phyloP scores from a whole-genome alignment of 2,797 vertebrate species.

The Harpagifer antarcticus region DNA sequence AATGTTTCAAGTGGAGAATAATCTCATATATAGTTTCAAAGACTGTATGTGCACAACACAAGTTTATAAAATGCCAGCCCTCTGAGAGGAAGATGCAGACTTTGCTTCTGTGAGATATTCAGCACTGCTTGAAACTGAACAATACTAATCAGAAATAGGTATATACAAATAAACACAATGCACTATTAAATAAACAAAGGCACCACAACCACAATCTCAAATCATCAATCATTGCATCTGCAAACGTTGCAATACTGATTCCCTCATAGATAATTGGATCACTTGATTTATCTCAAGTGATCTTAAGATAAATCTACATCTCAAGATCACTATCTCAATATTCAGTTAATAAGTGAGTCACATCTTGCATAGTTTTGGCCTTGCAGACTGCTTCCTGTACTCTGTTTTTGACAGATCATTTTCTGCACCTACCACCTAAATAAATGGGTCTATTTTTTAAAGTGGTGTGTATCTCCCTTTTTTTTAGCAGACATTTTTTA shows the following conservation, averaged over 20 bases:
- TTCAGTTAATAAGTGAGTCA: slow-evolving; percentile 39
- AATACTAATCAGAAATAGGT: no score
- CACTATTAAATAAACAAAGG: neutral
- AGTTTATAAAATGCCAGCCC: neutral
- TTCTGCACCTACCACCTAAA: neutral
- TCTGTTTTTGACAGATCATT: neutral
- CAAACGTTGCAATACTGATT: neutral
- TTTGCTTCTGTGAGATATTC: slow-evolving; percentile 37
- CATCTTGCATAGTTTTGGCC: neutral
- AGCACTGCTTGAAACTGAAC: no score
- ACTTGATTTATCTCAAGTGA: no score
- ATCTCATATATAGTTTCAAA: no score
- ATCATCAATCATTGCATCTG: neutral
- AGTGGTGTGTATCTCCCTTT: neutral
- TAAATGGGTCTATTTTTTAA: neutral
- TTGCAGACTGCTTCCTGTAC: neutral
- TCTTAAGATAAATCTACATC: neutral
- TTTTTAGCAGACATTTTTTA: neutral
- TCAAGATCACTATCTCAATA: no score
- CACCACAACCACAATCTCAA: neutral
- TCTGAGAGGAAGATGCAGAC: slow-evolving; percentile 42
- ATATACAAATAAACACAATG: no score
- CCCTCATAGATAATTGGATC: no score
- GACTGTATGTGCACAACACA: neutral
- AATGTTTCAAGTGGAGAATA: no score